Base-by-base conservation (phyloP, 2,888 invertebrate genomes). In the Drosophila merina region DNA sequence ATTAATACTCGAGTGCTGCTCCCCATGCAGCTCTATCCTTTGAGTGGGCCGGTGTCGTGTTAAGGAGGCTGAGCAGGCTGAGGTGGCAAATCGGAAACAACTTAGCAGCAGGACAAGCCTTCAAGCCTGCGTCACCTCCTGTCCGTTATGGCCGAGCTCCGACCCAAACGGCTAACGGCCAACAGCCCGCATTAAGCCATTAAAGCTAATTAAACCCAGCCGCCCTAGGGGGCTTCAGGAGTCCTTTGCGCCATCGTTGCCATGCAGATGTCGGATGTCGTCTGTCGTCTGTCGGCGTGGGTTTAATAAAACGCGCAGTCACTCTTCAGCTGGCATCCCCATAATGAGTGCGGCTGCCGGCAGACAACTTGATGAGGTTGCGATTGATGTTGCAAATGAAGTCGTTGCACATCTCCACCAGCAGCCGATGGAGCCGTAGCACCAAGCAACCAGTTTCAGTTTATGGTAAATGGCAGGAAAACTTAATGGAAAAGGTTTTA, bases 321-420 rank as follows among this genome's bases (percentile, higher is more conserved):
- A 57, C 58, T 57, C 47, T 38, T 42, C 48, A 20, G 47, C 28
- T 64, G 63, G 26, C 64, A 72, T 70, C 64, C 64, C 33, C 78
- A 55, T 77, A 81, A 86, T 81, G 84, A 74, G 77, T 72, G 74
- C 75, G 64, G 58, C 57, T 55, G 62, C 42, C 36, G 57, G 38
- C 57, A 75, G 73, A 71, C 66, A 64, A 62, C 72, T 55, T 75
- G 64, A 79, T 60, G 86, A 66, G 78, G 74, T 51, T 69, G 68
- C 77, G 74, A 80, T 86, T 80, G 84, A 86, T 86, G 86, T 60
- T 72, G 72, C 74, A 72, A 86, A 84, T 84, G 75, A 72, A 84
- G 82, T 68, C 52, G 70, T 64, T 66, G 42, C 36, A 52, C 58
- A 30, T 33, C 8, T 12, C 36, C 45, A 50, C n/a, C 36, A 42